Base-by-base conservation (phyloP, 2,113 vertebrate species). In the Oceanites oceanicus region DNA sequence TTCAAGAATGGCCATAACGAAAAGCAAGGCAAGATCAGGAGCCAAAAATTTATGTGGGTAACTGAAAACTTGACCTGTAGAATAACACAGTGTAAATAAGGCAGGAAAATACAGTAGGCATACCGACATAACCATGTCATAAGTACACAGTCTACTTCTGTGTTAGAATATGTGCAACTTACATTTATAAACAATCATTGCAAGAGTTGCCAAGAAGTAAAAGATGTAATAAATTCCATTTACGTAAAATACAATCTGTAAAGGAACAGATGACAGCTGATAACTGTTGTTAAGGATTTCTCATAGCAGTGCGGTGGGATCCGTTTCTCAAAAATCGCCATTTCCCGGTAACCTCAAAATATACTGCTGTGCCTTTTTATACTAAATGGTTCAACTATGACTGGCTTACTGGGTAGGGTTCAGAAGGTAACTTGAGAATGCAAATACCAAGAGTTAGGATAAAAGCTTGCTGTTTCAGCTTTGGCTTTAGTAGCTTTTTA, bases 101-200 rank as follows among this genome's bases (percentile, higher is more conserved):
- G 9, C n/a, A 63, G 40, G 16, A 25, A 38, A 15, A 17, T 6
- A 38, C 10, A 65, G 52, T 1, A 29, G 45, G 52, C 30, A 4
- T 16, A 23, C 14, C 0, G 10, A 82, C 53, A 58, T 58, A 75
- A 0, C 21, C 17, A 2, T 11, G 22, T 12, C 25, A 8, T 4
- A 13, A 20, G 56, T 53, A 52, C 42, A 14, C 27, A 29, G 62
- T 9, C 18, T 13, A 4, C 32, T 25, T 2, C 19, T 40, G 17
- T 1, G 11, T 26, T 19, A 5, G 15, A 45, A 4, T 13, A 61
- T 3, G 4, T 23, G 7, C 5, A 17, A 98, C 99, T 98, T 96
- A 99, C 99, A 99, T 96, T 99, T 99, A 89, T 98, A 99, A 81
- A 98, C 59, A 58, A 99, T 97, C 96, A 99, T 93, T 21, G 98